Evolutionary conservation across 2,888 invertebrate species (phyloP), one percentile per base, ranked within the genome.

Genomic region (Andrena fulva): DNA sequence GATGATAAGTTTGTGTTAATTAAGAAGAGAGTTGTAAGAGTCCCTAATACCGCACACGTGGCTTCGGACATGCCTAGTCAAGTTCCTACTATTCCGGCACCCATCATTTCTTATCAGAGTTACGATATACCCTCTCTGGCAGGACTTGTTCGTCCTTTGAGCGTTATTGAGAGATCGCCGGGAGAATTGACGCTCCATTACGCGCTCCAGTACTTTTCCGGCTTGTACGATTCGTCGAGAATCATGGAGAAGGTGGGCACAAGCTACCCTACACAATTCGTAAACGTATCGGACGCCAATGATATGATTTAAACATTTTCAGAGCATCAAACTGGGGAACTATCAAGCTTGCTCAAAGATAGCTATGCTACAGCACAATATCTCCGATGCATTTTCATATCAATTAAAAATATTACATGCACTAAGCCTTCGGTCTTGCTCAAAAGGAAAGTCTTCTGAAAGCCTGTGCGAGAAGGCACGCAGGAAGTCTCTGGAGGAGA

Each of bases 1-100:
- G 95, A 95, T 2, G 92, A 91, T 24, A 72, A 95, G 88, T 93
- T 97, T 10, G 95, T 97, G 31, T 95, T 96, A 93, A 95, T 97
- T 92, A 96, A 96, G 0, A 96, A 96, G 91, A 95, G 97, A n/a
- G 95, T 97, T 3, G 95, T 97, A 60, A 96, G 96, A 92, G 95
- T 97, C 71, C 96, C 96, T 52, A 94, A 94, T 76, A 90, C 93
- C 0, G 89, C 92, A 20, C 92, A 94, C 50, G 88, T 92, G 68
- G 92, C 92, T 31, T 87, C 93, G 71, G 94, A 94, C 54, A 89
- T 92, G 4, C 94, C 95, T 16, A 92, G 91, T 85, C 94, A 94
- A 88, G 94, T 95, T 24, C 91, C 93, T n/a, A 92, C 92, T 80
- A 92, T 94, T 78, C 94, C 94, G 12, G 90, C 92, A 2, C 93